Evolutionary conservation across 2,797 vertebrate species (phyloP).

Genomic region (Parambassis ranga): DNA sequence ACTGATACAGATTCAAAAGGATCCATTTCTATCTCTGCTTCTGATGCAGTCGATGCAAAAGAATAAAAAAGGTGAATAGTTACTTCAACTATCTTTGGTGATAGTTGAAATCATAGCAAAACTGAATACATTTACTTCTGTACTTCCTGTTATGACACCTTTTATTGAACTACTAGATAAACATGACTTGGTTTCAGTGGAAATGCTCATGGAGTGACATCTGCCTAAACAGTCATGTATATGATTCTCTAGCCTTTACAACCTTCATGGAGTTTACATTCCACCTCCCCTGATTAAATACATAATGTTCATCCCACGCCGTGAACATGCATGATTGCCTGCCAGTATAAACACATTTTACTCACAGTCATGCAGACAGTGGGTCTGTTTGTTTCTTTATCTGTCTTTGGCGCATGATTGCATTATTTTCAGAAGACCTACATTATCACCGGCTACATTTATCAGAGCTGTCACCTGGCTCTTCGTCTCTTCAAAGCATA

Average conservation of each 20-base stretch:
- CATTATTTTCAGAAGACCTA: conserved; percentile 27
- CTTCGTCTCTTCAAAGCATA: conserved; percentile 15
- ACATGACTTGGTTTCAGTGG: neutral
- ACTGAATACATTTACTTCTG: no score
- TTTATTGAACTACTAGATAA: neutral
- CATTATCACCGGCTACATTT: conserved; percentile 15
- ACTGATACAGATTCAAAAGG: neutral
- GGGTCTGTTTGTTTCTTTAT: conserved; percentile 24
- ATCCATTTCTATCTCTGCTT: conserved; percentile 1
- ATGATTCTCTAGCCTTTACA: conserved; percentile 1
- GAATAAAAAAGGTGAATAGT: neutral
- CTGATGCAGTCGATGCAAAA: neutral
- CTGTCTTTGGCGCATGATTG: conserved; percentile 36
- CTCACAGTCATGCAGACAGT: conserved; percentile 19
- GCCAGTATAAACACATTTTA: conserved; percentile 41
- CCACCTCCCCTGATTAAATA: conserved; percentile 18
- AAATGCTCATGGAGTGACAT: conserved; percentile 27
- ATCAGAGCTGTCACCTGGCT: conserved; percentile 30
- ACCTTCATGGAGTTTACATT: conserved; percentile 1
- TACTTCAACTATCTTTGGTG: no score
- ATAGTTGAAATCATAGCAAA: no score
- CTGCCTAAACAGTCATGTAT: conserved; percentile 11
- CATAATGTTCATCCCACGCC: conserved; percentile 19
- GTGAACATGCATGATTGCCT: conserved; percentile 18
- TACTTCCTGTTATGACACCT: neutral